Base-by-base conservation (phyloP, 2,797 vertebrate species). In the Parauchenoglanis ngamensis region DNA sequence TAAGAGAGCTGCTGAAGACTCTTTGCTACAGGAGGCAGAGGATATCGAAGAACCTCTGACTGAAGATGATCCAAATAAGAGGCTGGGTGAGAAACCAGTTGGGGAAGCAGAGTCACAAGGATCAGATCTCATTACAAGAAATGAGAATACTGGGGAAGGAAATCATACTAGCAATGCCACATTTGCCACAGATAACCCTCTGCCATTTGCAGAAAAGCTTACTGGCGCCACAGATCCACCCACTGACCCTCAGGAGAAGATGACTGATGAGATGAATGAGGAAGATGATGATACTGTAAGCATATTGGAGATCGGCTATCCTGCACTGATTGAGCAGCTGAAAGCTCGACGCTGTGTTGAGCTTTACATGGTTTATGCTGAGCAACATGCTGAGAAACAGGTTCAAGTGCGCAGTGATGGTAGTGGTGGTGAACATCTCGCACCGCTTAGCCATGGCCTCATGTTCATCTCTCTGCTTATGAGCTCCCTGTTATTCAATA, bases 231-330 rank as follows among this genome's bases (percentile, higher is more conserved):
- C 65, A 0, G 78, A 83, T 35, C 49, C 67, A 54, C 85, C 84
- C n/a, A 52, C 7, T 46, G 82, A 79, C 57, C 46, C 59, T 82
- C 86, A 67, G 44, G 63, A 80, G 65, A 59, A 88, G 17, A 80
- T 0, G 13, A 31, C 2, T 54, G 83, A 35, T 17, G 49, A 54
- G 5, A 52, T 19, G 0, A 86, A 65, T 28, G 90, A 90, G 7
- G 89, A 92, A 0, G 92, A 91, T 0, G 92, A 93, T 0, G 93
- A 93, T 67, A 94, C 92, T 2, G 95, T 95, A 76, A 94, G 94
- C 89, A 94, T 96, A 46, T 76, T 93, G 83, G 95, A 95, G 87
- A 95, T 95, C 0, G 95, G 95, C 46, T 96, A 95, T 87, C 95
- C 95, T 0, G 94, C 92, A 1, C 91, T 96, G 85, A 95, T 96